Base-by-base conservation (phyloP, 2,113 vertebrate genomes). In the Nothoprocta perdicaria region DNA sequence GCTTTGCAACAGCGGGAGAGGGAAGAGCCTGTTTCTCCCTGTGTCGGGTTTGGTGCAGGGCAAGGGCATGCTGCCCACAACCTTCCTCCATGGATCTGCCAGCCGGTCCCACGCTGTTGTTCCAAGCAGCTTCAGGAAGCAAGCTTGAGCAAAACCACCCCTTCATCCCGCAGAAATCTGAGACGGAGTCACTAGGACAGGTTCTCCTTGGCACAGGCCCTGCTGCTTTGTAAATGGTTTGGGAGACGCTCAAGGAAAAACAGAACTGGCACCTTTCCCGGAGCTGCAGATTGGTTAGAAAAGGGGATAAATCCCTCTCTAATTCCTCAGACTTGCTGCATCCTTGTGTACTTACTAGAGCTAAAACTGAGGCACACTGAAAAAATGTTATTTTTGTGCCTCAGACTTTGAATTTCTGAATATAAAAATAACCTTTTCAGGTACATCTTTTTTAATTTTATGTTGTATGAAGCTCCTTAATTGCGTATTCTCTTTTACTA, bases 401-500 rank as follows among this genome's bases (percentile, higher is more conserved):
- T 62, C 29, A 26, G 14, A n/a, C 66, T 69, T 62, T 33, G 58
- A 27, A 10, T 79, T 81, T 46, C 60, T 84, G 43, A 48, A 4
- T 2, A 0, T 17, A 43, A 10, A 80, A 16, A 4, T 50, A 33
- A 11, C 24, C 24, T 67, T 50, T 38, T 38, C 10, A 15, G 52
- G 26, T 29, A 10, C 52, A 46, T 48, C 27, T 46, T 33, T 23
- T 18, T 93, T 58, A 13, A 11, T 4, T 0, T 43, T 77, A 27
- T 19, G 55, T 71, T 0, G 41, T 48, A 0, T 72, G 61, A 43
- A 80, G 57, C n/a, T 50, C 55, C 46, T 50, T 74, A 38, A 88
- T 50, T 24, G 18, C 15, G 31, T 62, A 31, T 95, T 96, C 18
- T 90, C 41, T 95, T 69, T 58, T 53, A 57, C 74, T 97, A 99